These are phyloP conservation scores for Drosophila arizonae DNA, from an alignment of 1,140 invertebrate species.

Conservation along the genomic window DNA sequence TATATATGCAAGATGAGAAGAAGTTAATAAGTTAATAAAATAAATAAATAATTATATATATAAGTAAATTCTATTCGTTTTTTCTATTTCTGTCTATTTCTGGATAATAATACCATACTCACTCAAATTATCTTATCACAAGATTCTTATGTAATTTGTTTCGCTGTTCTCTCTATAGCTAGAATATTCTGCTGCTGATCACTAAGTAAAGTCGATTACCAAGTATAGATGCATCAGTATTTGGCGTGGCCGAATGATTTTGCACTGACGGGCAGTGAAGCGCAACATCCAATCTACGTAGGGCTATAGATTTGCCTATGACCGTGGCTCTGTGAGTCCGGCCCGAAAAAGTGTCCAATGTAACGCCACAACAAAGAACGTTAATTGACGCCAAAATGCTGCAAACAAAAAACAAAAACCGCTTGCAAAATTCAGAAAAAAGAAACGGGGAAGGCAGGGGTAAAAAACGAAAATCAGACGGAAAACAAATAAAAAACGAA, in stretches of 20 bases:
- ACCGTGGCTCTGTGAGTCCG: slow-evolving; percentile 48
- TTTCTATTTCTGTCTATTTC: no score
- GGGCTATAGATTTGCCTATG: slow-evolving; percentile 50
- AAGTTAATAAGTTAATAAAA: no score
- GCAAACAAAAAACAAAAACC: slow-evolving; percentile 34
- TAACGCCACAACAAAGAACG: slow-evolving; percentile 82
- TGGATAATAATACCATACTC: no score
- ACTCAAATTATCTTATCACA: no score
- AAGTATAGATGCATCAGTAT: slow-evolving; percentile 27
- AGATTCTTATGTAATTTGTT: no score
- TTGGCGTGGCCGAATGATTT: slow-evolving; percentile 4
- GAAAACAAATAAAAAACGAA: slow-evolving; percentile 31
- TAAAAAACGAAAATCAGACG: slow-evolving; percentile 26
- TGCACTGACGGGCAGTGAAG: slow-evolving; percentile 64
- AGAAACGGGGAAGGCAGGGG: not conserved
- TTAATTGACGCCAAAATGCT: slow-evolving; percentile 81
- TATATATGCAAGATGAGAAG: no score
- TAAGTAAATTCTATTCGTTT: no score
- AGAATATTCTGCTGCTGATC: no score
- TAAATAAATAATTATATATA: no score
- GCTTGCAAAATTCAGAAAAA: slow-evolving; percentile 36
- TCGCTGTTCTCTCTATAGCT: no score
- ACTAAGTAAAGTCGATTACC: no score
- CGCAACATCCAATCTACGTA: slow-evolving; percentile 72
- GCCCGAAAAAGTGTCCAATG: slow-evolving; percentile 75